Evolutionary conservation across 2,113 vertebrate species (phyloP).

Genomic region (Leucopternis melanops): DNA sequence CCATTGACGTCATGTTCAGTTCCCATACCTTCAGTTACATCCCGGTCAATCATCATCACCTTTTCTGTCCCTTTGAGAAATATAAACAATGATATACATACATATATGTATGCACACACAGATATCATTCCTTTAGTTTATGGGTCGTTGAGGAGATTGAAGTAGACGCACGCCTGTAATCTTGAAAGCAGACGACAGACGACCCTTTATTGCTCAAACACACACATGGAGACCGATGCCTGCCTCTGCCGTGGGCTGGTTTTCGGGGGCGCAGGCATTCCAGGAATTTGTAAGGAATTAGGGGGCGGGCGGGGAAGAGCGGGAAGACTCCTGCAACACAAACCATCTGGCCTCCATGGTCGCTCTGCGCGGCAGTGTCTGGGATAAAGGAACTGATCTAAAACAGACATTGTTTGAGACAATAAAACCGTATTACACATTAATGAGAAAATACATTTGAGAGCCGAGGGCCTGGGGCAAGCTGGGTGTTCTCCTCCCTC

Average conservation of each 20-base stretch:
- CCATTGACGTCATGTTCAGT: no score
- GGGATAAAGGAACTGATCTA: constrained; percentile 68
- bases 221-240: no score
- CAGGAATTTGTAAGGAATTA: constrained; percentile 74
- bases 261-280: constrained; percentile 71
- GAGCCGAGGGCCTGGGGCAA: constrained; percentile 41
- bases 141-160: no score
- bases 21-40: no score
- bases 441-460: constrained; percentile 71
- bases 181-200: no score
- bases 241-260: constrained; percentile 48
- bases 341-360: constrained; percentile 71
- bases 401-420: constrained; percentile 72
- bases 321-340: constrained; percentile 68
- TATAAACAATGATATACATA: no score
- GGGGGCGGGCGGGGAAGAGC: constrained; percentile 30
- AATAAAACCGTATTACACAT: constrained; percentile 68
- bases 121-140: no score
- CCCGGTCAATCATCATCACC: no score
- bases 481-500: constrained; percentile 38
- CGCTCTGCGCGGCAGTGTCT: constrained; percentile 39
- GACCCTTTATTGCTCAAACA: no score
- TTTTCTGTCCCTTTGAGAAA: no score
- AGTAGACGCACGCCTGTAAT: no score
- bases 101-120: no score